phyloP scores from a whole-genome alignment of 64 coral and sea anemone genomes.

The Acropora yongei region DNA sequence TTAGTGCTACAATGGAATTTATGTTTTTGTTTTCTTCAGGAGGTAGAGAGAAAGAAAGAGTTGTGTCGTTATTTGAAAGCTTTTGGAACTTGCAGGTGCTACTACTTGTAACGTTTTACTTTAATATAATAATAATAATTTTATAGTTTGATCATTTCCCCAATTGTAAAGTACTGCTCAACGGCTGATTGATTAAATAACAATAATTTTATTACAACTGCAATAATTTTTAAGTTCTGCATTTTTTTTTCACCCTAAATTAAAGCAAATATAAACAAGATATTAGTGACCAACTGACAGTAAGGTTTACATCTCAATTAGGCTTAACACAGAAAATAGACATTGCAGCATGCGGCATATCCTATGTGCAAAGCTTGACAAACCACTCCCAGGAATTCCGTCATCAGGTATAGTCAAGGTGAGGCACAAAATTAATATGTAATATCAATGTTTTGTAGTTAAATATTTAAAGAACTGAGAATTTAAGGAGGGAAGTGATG shows the following conservation, averaged over 20 bases:
- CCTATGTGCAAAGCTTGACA: slow-evolving; percentile 69
- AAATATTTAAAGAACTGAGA: too few relatives aligned
- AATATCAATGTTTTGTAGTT: too few relatives aligned
- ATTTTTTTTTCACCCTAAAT: too few relatives aligned
- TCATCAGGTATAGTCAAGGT: slow-evolving; percentile 94
- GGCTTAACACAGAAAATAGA: slow-evolving; percentile 22
- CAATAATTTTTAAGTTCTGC: too few relatives aligned
- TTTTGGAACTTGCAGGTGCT: slow-evolving; percentile 67
- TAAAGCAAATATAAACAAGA: too few relatives aligned
- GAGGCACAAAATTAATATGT: not conserved
- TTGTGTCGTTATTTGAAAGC: slow-evolving; percentile 66
- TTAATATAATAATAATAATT: too few relatives aligned
- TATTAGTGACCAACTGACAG: not conserved
- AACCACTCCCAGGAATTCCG: slow-evolving; percentile 65
- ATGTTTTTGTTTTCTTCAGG: slow-evolving; percentile 16
- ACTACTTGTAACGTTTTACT: too few relatives aligned
- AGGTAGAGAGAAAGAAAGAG: slow-evolving; percentile 46
- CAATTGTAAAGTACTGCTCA: too few relatives aligned
- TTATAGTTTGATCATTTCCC: too few relatives aligned
- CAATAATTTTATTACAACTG: too few relatives aligned
- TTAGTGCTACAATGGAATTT: not conserved
- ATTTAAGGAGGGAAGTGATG: too few relatives aligned
- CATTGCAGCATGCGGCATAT: slow-evolving; percentile 74
- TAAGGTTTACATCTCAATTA: not conserved
- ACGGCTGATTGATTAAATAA: too few relatives aligned